Evolutionary conservation across 2,888 invertebrate genomes (phyloP), one percentile per base, ranked within the genome.

Genomic region (Folsomia candida): DNA sequence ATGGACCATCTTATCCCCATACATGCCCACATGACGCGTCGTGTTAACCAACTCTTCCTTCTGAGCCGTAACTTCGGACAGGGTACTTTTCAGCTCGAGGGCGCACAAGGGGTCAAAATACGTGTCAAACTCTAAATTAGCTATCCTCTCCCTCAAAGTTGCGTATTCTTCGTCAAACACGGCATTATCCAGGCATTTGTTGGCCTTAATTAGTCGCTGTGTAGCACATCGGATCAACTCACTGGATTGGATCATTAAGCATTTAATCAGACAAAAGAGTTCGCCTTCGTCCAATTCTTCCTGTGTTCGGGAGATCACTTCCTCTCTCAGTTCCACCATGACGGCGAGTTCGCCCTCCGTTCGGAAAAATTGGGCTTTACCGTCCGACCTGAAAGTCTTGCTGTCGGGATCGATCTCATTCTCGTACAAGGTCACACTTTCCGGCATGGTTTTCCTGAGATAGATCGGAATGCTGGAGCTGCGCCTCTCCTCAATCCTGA

Each of bases 391-490:
- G 62, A 68, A 67, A 0, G 27, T 26, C 25, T 51, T 59, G n/a
- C n/a, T n/a, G 20, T 63, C 51, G 14, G 29, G 51, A 2, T 68
- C 69, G 2, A 68, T 47, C 11, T 57, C 29, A 37, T 74, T 70
- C 54, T 76, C 76, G 27, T 66, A 74, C 3, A 76, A 9, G 6
- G 76, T 72, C 0, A 76, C 74, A 68, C 65, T 74, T 37, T 76
- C 76, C 2, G 74, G 76, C 74, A 76, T 74, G 22, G 51, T 3
- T 25, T 63, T 72, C 14, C 65, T 64, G 0, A 68, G 57, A 51
- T 74, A 76, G 47, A 76, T 58, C 1, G 72, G 72, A 27, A 54
- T 51, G 22, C 59, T 69, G 3, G 71, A 25, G 22, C 28, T 64
- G 6, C 47, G 4, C n/a, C n/a, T n/a, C 2, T 71, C 69, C 6